Percentiles rank a stretch among this genome's conserved stretches.
These are phyloP conservation scores for Strigamia crassipes DNA, from an alignment of 2,888 invertebrate species.

Conservation along the genomic window DNA sequence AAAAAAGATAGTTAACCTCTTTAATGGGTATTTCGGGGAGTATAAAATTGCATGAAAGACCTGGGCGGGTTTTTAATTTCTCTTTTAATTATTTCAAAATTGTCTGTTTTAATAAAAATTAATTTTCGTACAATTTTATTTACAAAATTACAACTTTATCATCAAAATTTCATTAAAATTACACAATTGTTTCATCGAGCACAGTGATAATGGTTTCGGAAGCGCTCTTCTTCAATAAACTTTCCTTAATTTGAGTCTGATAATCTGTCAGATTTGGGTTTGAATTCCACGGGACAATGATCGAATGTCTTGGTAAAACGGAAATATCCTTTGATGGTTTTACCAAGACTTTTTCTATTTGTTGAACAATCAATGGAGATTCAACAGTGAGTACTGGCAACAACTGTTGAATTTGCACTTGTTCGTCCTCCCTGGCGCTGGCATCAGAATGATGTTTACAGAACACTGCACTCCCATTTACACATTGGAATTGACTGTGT, in stretches of 20 bases:
- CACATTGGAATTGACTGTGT: neutral
- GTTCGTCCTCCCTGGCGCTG: neutral
- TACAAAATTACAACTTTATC: neutral
- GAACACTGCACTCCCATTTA: neutral
- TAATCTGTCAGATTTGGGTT: neutral
- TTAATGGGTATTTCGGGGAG: no score
- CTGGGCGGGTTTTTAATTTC: no score
- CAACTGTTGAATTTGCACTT: conserved; percentile 15
- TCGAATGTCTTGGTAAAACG: neutral
- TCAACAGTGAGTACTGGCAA: neutral
- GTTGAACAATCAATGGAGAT: neutral
- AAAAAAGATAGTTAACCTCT: no score
- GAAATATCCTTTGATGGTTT: neutral
- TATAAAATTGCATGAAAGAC: no score
- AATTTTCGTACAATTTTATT: neutral
- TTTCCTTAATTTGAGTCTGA: neutral
- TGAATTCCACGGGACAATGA: neutral
- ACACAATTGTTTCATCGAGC: conserved; percentile 15
- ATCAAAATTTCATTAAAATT: neutral
- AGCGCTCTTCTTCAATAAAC: neutral
- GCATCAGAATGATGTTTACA: neutral
- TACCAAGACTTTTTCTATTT: neutral
- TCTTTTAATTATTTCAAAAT: no score
- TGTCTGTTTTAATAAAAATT: neutral
- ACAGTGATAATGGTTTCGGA: neutral